Base-by-base conservation (phyloP, 2,888 invertebrate genomes). In the Drosophila ezoana region DNA sequence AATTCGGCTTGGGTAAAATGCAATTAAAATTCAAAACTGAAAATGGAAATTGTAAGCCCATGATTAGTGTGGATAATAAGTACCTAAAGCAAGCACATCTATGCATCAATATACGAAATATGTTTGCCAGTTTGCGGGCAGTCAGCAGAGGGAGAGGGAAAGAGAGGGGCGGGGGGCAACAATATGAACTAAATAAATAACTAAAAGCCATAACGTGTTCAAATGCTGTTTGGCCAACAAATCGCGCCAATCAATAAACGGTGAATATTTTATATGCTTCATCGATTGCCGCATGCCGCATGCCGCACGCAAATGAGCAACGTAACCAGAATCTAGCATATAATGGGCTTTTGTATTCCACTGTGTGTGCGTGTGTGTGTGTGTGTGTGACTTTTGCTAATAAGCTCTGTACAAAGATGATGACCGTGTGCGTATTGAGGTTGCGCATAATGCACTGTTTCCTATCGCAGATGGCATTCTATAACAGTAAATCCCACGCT, bases 381-480 rank as follows among this genome's bases (percentile, higher is more conserved):
- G 44, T 44, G 14, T 44, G 51, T 8, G 14, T 56, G 56, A 49
- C 60, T 56, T 52, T 47, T 44, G 37, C 59, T 67, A 43, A 72
- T 62, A 65, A 63, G 49, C 65, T 56, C 72, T 62, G 57, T 63
- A 40, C 58, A 62, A 61, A 81, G 65, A 72, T 61, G 87, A 72
- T 65, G 64, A 13, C 45, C 52, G 49, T 35, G 33, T 13, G 72
- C 16, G 18, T 38, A 18, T 52, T 44, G 53, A 44, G 51, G 14
- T 37, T 58, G 32, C 28, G 32, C 6, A 45, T 72, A 74, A 77
- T 72, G 18, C 37, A 72, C 44, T 72, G 28, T 53, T 48, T 45
- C 35, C 20, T 32, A 33, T 6, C 6, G 10, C 33, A 48, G 45
- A 28, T 58, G 37, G 40, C 56, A 38, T 73, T 47, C 45, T 49